These are phyloP conservation scores for Mesaphorura yosii DNA, from an alignment of 1,140 invertebrate genomes.

Conservation along the genomic window DNA sequence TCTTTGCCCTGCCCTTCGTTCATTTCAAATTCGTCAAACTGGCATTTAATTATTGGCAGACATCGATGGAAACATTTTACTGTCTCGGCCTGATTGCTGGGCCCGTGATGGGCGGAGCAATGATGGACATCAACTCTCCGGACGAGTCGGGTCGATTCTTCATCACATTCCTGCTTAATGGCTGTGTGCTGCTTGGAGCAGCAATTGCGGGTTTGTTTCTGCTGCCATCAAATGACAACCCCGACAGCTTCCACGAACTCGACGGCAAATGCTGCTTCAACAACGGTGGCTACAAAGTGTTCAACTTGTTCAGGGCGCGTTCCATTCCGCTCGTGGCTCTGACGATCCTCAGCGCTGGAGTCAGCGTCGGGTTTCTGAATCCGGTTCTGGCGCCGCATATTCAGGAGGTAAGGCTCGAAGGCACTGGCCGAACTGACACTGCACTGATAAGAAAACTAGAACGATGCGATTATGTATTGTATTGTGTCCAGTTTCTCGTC, in stretches of 20 bases:
- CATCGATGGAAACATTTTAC: conserved; percentile 67
- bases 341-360: conserved; percentile 59
- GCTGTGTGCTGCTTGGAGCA: background rate
- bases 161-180: background rate
- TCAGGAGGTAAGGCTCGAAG: conserved; percentile 41
- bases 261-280: conserved; percentile 2
- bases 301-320: conserved; percentile 51
- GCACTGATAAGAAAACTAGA: too few species aligned
- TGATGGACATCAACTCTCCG: background rate
- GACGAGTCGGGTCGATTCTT: background rate
- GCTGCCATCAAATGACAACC: background rate
- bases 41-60: conserved; percentile 28
- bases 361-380: conserved; percentile 68
- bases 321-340: conserved; percentile 53
- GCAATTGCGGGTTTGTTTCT: conserved; percentile 1
- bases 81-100: conserved; percentile 75
- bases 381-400: conserved; percentile 71
- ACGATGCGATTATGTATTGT: too few species aligned
- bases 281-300: conserved; percentile 43
- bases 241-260: conserved; percentile 64
- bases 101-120: background rate
- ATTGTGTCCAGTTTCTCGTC: too few species aligned
- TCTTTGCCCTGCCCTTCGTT: too few species aligned
- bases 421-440: background rate
- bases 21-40: too few species aligned